Conservation (phyloP, 2,797 vertebrate genomes). For the Hippopotamyrus pictus region DNA sequence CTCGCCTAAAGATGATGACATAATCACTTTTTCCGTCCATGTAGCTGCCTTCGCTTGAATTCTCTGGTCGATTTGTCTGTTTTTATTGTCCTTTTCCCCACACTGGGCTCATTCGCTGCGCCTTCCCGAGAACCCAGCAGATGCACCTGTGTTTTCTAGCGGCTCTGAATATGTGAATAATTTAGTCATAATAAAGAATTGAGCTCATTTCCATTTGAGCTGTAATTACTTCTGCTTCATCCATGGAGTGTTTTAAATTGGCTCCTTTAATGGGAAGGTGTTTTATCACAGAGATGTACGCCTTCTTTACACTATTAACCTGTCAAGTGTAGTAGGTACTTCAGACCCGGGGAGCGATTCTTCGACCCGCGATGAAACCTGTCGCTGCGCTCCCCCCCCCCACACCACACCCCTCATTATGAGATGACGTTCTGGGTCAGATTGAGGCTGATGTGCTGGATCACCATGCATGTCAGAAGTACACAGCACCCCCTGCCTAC, state of each 20-base stretch:
- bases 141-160: neutral
- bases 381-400: neutral
- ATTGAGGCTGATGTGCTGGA: neutral
- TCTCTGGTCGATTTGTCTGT: neutral
- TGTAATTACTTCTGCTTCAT: neutral
- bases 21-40: neutral
- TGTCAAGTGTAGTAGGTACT: neutral
- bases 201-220: neutral
- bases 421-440: neutral
- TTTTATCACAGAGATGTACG: neutral
- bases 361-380: neutral
- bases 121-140: neutral
- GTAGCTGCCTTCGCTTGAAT: neutral
- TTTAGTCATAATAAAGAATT: neutral
- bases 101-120: neutral
- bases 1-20: neutral
- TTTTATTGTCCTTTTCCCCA: neutral
- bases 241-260: slow-evolving; percentile 6
- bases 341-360: neutral
- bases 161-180: neutral
- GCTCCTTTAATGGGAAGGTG: neutral
- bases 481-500: neutral
- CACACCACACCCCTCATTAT: neutral
- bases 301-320: neutral
- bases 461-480: neutral